These are phyloP conservation scores for Halichoeres trimaculatus DNA, from an alignment of 2,113 vertebrate species.

Conservation along the genomic window DNA sequence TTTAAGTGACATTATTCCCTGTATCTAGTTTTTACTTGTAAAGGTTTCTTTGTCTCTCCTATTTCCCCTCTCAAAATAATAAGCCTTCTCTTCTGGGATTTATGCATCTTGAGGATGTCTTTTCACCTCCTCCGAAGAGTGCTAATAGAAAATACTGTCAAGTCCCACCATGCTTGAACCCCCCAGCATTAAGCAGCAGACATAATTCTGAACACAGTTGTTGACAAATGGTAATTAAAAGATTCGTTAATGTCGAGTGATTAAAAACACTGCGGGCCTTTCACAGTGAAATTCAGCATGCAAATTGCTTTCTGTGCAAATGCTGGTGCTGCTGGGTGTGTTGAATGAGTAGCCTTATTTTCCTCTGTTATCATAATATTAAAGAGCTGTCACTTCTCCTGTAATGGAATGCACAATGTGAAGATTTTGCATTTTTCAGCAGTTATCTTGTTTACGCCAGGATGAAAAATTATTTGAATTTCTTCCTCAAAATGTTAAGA, in stretches of 20 bases:
- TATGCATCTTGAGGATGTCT: conserved; percentile 9
- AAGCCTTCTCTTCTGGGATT: not conserved
- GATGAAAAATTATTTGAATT: conserved; percentile 75
- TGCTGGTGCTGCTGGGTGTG: conserved; percentile 62
- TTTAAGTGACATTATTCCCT: not conserved
- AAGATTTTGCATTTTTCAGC: conserved; percentile 79
- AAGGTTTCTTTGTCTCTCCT: not conserved
- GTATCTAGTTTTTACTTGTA: too few relatives aligned
- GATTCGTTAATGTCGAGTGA: conserved; percentile 82
- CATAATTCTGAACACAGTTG: conserved; percentile 77
- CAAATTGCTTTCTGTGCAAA: conserved; percentile 77
- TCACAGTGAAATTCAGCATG: conserved; percentile 79
- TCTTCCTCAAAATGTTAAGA: conserved; percentile 39
- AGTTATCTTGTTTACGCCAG: conserved; percentile 78
- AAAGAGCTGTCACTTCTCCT: conserved; percentile 79
- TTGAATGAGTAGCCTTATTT: conserved; percentile 66
- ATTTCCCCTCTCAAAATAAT: not conserved
- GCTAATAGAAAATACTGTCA: conserved; percentile 66
- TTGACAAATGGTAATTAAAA: conserved; percentile 85
- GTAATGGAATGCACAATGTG: conserved; percentile 78
- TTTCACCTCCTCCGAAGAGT: conserved; percentile 35
- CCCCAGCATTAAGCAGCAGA: conserved; percentile 63
- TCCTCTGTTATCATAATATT: conserved; percentile 75
- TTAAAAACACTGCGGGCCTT: conserved; percentile 82
- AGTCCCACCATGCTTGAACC: conserved; percentile 47